Base-by-base conservation (phyloP, 1,140 invertebrate species). In the Ceratosolen solmsi region DNA sequence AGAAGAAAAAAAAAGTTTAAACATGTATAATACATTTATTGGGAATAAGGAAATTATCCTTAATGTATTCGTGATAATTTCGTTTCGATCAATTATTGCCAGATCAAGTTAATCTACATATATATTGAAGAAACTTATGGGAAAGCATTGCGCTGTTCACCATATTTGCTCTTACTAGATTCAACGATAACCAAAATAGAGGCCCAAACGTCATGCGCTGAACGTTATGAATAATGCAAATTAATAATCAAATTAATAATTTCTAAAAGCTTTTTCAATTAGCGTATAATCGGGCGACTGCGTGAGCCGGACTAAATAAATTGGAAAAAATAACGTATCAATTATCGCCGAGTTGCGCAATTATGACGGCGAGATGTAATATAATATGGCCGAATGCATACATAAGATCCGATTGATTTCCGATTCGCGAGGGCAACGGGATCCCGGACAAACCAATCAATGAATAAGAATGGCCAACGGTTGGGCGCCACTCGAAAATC, bases 191-290 rank as follows among this genome's bases (percentile, higher is more conserved):
- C 8, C 13, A 33, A 30, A 60, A 36, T 33, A 63, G 15, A 13
- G 30, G 13, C 3, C 27, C 41, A 13, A 63, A 4, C 20, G 30
- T 20, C 27, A 30, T 33, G 13, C 27, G 5, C 13, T 33, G 60
- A 15, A 33, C 25, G 27, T 8, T 25, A 70, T n/a, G n/a, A 70
- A 70, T 70, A 70, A 70, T 68, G 15, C 30, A 46, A 41, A 70
- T 70, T n/a, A 41, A 38, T 2, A 13, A 7, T 13, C n/a, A n/a
- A n/a, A n/a, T n/a, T n/a, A 22, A 70, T 46, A 54, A 33, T 51
- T n/a, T 27, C 49, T 73, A 73, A 56, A 73, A 54, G 30, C n/a
- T 49, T 72, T 72, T 49, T 72, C 46, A 41, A 72, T 49, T 72
- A 27, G 27, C 41, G 8, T 25, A n/a, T 72, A 49, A 72, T 49